Evolutionary conservation across 2,797 vertebrate species (phyloP), one percentile per base, ranked within the genome.

Genomic region (Gallirallus australis): DNA sequence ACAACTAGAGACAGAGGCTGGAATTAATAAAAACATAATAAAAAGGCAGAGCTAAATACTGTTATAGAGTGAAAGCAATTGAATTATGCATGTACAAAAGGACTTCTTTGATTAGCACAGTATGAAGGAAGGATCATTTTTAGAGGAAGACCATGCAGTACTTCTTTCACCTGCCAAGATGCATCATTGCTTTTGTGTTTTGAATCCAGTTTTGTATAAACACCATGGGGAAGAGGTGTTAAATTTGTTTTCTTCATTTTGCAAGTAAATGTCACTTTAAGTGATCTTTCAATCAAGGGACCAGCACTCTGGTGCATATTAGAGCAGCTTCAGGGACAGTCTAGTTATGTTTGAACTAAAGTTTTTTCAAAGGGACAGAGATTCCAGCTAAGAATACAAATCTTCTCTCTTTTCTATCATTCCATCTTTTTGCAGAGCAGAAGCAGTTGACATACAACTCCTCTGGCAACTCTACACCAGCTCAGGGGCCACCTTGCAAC

Each of bases 11-110:
- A 91, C 86, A 78, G 52, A 90, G 77, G 27, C 13, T 82, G 66
- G 82, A 90, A 79, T 82, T 86, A 82, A 86, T 83, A 72, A 79
- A 90, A 88, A 56, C 5, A 12, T 63, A 68, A 52, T n/a, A 65
- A 83, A 83, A 95, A 94, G 21, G 56, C 59, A 86, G 35, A 81
- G 23, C 25, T 93, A 83, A 69, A 71, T 72, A 68, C 33, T 57
- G 17, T 57, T 61, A 27, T 33, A 53, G 11, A 53, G 35, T 69
- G 85, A 88, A 91, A 93, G 21, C 35, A 81, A 42, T 1, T 86
- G 37, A 91, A 83, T 16, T 28, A 70, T 57, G 23, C 18, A 47
- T 1, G 1, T 68, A 70, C 39, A 39, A 68, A 82, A 87, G 63
- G 9, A 27, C 35, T 45, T 65, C 6, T 84, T 82, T 61, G 61